Conservation (phyloP, 2,888 invertebrate genomes). For the Eupelmus urozonus region DNA sequence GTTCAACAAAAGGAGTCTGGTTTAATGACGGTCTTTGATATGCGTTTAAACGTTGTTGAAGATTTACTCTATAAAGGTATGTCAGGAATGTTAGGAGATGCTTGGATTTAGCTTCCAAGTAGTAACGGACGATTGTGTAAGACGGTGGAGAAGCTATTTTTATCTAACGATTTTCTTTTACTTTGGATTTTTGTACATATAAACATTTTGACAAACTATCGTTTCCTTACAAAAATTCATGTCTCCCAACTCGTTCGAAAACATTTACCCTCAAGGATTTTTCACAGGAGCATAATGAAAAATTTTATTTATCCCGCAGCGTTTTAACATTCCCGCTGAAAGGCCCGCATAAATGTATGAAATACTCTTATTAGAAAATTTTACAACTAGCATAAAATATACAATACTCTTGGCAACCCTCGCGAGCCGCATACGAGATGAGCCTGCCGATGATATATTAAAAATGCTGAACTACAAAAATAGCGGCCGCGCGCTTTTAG, state of each 20-base stretch:
- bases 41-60: constrained; percentile 12
- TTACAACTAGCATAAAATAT: too few species aligned
- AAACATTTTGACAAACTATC: too few species aligned
- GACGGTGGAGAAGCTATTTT: too few species aligned
- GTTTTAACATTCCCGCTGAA: too few species aligned
- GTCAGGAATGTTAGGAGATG: background rate
- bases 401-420: constrained; percentile 1
- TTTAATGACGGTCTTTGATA: constrained; percentile 43
- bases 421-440: constrained; percentile 15
- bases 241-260: too few species aligned
- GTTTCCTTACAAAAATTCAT: too few species aligned
- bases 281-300: too few species aligned
- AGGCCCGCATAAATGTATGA: too few species aligned
- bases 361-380: too few species aligned
- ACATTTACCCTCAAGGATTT: too few species aligned
- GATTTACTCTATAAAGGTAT: background rate
- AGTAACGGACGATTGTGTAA: background rate
- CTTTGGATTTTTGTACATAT: too few species aligned
- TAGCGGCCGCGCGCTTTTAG: constrained; percentile 4
- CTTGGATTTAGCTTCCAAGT: background rate
- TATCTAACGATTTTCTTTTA: too few species aligned
- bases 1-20: constrained; percentile 31
- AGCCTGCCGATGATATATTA: constrained; percentile 46
- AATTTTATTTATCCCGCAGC: background rate
- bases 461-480: constrained; percentile 52